Percentiles rank a stretch among this genome's conserved stretches.
Evolutionary conservation across 1,140 invertebrate species (phyloP).

Genomic region (Sarcophaga peregrina): DNA sequence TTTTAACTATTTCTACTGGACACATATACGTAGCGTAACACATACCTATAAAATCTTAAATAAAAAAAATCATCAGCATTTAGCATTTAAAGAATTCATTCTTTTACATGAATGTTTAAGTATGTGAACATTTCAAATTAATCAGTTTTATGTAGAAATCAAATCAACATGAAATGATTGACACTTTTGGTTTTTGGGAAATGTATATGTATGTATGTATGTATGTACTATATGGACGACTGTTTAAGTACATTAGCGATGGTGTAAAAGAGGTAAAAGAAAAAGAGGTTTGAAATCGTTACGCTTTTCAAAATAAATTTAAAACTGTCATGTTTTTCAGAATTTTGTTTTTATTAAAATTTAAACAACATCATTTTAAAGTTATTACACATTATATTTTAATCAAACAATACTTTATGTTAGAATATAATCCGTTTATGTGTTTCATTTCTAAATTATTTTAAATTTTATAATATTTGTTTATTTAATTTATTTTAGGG

Average conservation of each 20-base stretch:
- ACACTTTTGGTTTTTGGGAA: constrained; percentile 23
- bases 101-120: too few relatives aligned
- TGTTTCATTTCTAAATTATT: not conserved
- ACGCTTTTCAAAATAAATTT: constrained; percentile 38
- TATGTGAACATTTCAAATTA: not conserved
- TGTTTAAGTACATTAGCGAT: not conserved
- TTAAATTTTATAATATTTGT: constrained; percentile 13
- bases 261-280: not conserved
- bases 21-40: too few relatives aligned
- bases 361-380: not conserved
- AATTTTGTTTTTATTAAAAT: not conserved
- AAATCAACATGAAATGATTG: constrained; percentile 36
- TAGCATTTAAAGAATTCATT: too few relatives aligned
- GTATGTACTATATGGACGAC: not conserved
- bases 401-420: not conserved
- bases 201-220: constrained; percentile 22
- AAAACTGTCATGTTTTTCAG: constrained; percentile 36
- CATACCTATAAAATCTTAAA: too few relatives aligned
- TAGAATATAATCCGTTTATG: constrained; percentile 33
- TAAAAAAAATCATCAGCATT: too few relatives aligned
- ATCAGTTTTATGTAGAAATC: constrained; percentile 18
- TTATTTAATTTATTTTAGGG: constrained; percentile 74
- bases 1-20: too few relatives aligned
- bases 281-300: constrained; percentile 21
- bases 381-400: constrained; percentile 28